Conservation (phyloP, 2,888 invertebrate genomes). For the Ochropleura leucogaster region DNA sequence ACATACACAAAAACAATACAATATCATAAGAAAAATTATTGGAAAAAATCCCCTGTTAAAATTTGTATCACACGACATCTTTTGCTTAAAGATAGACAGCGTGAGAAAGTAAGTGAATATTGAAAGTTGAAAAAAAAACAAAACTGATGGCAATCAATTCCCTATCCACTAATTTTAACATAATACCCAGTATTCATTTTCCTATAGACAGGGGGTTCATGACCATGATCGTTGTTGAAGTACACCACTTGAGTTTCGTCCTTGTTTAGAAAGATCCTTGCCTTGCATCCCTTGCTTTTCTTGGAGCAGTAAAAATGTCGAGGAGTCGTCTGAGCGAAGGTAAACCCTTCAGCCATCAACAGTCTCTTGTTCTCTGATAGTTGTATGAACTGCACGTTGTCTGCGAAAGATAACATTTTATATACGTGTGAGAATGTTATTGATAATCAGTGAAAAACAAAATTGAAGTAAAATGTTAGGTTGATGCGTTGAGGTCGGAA, state of each 20-base stretch:
- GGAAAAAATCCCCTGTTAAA: no score
- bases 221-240: constrained; percentile 69
- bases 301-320: constrained; percentile 80
- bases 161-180: constrained; percentile 65
- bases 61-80: neutral
- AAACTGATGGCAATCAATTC: neutral
- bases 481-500: neutral
- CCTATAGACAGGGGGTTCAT: constrained; percentile 72
- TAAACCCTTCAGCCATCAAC: constrained; percentile 76
- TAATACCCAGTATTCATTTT: constrained; percentile 63
- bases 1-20: neutral
- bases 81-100: no score
- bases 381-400: constrained; percentile 70
- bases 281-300: constrained; percentile 76
- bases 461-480: no score
- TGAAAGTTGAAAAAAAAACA: neutral
- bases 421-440: neutral
- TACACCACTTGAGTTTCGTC: constrained; percentile 64
- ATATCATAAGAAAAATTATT: no score
- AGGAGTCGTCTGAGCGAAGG: constrained; percentile 72
- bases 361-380: constrained; percentile 68
- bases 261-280: constrained; percentile 70
- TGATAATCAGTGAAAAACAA: no score
- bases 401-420: constrained; percentile 52
- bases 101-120: neutral